A percentile compares a stretch with the other conserved stretches of the same genome.
Evolutionary conservation across 2,113 vertebrate species (phyloP).

Genomic region (Columba janthina): DNA sequence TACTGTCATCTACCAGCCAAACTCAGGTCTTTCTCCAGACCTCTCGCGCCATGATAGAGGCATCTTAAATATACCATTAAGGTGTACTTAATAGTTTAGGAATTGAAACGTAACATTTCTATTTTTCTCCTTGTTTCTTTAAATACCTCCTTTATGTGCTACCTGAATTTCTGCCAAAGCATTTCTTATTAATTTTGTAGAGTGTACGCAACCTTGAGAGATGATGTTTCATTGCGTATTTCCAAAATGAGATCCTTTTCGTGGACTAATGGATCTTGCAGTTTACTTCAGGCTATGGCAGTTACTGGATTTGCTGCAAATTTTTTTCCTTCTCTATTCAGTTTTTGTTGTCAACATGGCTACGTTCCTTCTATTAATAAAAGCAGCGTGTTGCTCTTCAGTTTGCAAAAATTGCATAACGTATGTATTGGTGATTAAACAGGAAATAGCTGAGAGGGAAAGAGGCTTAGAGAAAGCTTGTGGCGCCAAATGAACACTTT

Average conservation of each 20-base stretch:
- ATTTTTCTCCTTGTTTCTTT: not conserved
- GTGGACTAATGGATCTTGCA: not conserved
- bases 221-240: not conserved
- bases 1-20: not conserved
- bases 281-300: not conserved
- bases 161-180: not conserved
- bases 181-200: not conserved
- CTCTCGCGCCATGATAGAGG: fast-evolving
- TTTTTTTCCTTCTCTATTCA: not conserved
- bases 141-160: not conserved
- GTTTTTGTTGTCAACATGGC: not conserved
- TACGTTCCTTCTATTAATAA: not conserved
- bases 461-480: not conserved
- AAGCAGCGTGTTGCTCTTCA: not conserved
- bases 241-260: not conserved
- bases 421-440: not conserved
- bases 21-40: not conserved
- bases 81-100: not conserved
- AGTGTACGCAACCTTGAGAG: not conserved
- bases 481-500: not conserved
- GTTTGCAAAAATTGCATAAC: not conserved
- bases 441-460: not conserved
- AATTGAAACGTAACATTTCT: not conserved
- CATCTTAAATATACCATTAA: no score
- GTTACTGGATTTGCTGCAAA: not conserved